These are phyloP conservation scores for Ectropis grisescens DNA, from an alignment of 1,140 invertebrate species.

Conservation along the genomic window DNA sequence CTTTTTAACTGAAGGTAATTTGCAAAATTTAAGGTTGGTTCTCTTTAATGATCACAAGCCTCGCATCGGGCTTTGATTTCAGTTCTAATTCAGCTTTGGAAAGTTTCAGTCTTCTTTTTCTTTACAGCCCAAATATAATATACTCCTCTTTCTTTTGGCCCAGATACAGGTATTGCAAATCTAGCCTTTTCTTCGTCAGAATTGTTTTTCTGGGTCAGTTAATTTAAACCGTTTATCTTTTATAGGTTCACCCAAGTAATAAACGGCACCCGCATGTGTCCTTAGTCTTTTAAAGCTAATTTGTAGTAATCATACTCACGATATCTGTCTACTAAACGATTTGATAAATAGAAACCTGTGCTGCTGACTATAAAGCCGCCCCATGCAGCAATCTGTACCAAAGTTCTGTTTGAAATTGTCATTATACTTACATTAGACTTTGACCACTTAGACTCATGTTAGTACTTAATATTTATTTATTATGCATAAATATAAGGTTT, in stretches of 20 bases:
- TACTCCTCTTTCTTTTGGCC: constrained; percentile 72
- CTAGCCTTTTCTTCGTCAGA: constrained; percentile 66
- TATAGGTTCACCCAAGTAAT: constrained; percentile 76
- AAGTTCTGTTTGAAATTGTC: constrained; percentile 32
- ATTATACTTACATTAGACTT: constrained; percentile 16
- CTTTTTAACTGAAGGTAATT: no score
- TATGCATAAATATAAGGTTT: no score
- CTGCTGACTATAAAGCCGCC: constrained; percentile 39
- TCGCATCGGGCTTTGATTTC: constrained; percentile 59
- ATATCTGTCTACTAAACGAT: constrained; percentile 33
- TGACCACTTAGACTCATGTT: no score
- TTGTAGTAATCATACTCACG: constrained; percentile 69
- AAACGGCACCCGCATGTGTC: constrained; percentile 68
- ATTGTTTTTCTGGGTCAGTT: constrained; percentile 66
- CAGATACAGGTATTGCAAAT: constrained; percentile 73
- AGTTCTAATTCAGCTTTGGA: constrained; percentile 69
- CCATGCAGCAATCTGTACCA: constrained; percentile 50
- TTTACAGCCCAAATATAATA: constrained; percentile 71
- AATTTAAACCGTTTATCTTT: constrained; percentile 73
- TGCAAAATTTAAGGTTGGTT: no score
- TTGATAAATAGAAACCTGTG: constrained; percentile 53
- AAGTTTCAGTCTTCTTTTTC: constrained; percentile 58
- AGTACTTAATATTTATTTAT: no score
- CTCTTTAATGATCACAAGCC: no score
- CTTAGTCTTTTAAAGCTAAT: constrained; percentile 70